phyloP scores from a whole-genome alignment of 2,113 vertebrate genomes.

The Pseudonaja textilis region DNA sequence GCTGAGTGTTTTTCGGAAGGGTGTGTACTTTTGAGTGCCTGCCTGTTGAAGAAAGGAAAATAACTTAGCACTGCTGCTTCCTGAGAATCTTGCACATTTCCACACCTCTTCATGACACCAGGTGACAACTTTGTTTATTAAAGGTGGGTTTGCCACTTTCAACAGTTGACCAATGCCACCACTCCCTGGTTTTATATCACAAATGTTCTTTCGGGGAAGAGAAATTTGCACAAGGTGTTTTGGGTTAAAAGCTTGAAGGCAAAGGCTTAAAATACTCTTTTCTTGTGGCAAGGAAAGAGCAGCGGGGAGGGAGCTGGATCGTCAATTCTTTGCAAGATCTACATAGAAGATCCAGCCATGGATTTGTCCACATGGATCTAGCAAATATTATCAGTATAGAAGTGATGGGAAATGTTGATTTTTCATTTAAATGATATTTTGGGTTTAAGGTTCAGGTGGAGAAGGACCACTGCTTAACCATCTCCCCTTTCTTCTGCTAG shows the following conservation, averaged over 20 bases:
- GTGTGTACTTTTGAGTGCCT: neutral
- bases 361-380: neutral
- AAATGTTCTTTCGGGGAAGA: neutral
- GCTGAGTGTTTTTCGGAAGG: neutral
- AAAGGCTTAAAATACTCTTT: neutral
- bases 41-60: neutral
- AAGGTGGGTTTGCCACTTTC: slow-evolving; percentile 11
- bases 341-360: neutral
- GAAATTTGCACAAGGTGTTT: neutral
- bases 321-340: neutral
- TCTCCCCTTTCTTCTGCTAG: neutral
- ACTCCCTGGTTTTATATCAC: neutral
- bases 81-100: neutral
- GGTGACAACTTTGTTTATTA: slow-evolving; percentile 20
- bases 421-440: neutral
- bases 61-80: neutral
- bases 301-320: too few relatives aligned
- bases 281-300: neutral
- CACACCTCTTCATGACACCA: neutral
- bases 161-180: neutral
- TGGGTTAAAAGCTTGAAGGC: neutral
- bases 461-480: neutral
- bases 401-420: neutral
- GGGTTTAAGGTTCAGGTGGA: neutral
- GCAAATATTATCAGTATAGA: neutral